Conservation (phyloP, 2,113 vertebrate species). For the Rousettus leschenaultii region DNA sequence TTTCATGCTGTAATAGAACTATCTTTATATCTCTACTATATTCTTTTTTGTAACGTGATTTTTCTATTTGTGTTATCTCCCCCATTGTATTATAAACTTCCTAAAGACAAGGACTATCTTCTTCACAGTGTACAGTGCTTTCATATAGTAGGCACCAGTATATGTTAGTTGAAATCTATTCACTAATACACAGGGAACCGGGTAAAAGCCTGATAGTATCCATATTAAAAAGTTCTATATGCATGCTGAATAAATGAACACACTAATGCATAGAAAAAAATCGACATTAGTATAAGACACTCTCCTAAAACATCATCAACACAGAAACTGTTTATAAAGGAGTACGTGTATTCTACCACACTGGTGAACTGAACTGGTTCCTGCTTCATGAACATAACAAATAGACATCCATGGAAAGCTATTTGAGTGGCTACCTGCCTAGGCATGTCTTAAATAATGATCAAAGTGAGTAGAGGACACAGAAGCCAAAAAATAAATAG, state of each 20-base stretch:
- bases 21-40: not conserved
- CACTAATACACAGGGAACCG: not conserved
- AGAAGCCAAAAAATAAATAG: constrained; percentile 14
- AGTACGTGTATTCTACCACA: not conserved
- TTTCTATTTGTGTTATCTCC: not conserved
- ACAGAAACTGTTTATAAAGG: not conserved
- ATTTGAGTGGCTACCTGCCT: not conserved
- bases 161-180: not conserved
- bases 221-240: not conserved
- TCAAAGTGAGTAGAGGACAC: not conserved
- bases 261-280: not conserved
- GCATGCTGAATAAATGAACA: not conserved
- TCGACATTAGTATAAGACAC: not conserved
- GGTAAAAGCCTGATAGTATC: not conserved
- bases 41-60: not conserved
- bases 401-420: constrained; percentile 28
- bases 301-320: not conserved
- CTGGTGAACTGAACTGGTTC: not conserved
- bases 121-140: not conserved
- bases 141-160: not conserved
- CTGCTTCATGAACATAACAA: constrained; percentile 24
- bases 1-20: not conserved
- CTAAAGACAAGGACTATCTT: not conserved
- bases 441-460: not conserved
- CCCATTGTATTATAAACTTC: not conserved